Evolutionary conservation across 2,113 vertebrate genomes (phyloP).

Genomic region (human (Homo sapiens)): DNA sequence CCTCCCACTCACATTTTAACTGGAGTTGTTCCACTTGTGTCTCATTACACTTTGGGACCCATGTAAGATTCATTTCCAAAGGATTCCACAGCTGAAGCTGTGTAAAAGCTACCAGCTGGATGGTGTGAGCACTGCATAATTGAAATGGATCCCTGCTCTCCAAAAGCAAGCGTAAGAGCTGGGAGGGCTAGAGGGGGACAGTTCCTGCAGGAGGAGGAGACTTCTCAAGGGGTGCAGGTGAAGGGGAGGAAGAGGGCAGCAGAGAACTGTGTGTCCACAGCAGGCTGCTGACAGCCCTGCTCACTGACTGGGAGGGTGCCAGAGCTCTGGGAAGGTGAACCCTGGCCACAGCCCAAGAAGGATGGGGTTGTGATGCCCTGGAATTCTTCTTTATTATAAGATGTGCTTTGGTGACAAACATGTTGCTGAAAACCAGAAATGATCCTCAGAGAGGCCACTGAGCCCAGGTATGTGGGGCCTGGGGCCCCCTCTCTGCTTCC

Average conservation of each 20-base stretch:
- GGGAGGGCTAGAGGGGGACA: background rate
- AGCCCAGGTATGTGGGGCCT: background rate
- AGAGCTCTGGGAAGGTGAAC: background rate
- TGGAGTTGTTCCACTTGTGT: background rate
- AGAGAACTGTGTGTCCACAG: background rate
- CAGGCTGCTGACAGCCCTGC: background rate
- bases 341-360: background rate
- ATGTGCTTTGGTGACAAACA: background rate
- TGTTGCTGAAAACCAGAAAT: conserved; percentile 35
- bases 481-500: background rate
- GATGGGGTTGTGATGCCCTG: background rate
- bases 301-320: background rate
- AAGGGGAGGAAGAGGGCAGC: background rate
- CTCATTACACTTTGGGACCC: background rate
- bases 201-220: background rate
- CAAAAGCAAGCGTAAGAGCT: background rate
- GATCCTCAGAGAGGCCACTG: background rate
- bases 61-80: background rate
- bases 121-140: background rate
- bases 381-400: conserved; percentile 35
- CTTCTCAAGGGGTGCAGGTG: background rate
- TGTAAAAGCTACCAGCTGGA: background rate
- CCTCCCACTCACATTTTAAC: background rate
- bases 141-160: background rate
- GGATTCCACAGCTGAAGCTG: background rate